A percentile compares a stretch with the other conserved stretches of the same genome.
Evolutionary conservation across 2,113 vertebrate species (phyloP).

Genomic region (Chunga burmeisteri): DNA sequence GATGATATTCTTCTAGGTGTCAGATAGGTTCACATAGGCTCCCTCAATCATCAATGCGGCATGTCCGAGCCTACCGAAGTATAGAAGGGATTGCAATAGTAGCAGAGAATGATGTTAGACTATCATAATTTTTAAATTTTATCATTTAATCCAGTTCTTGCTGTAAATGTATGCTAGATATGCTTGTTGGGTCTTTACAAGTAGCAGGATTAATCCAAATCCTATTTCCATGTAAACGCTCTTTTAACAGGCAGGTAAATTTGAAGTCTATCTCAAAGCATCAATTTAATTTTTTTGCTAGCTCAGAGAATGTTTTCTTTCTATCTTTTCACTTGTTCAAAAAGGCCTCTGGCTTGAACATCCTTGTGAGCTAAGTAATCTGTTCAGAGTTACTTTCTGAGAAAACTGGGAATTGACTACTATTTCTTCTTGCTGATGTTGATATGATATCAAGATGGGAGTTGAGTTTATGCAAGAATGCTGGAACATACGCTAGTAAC

Average conservation of each 20-base stretch:
- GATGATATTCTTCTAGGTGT: neutral
- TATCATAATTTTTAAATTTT: neutral
- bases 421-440: neutral
- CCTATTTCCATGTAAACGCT: neutral
- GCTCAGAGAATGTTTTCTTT: neutral
- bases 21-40: neutral
- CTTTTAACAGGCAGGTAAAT: neutral
- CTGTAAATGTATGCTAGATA: neutral
- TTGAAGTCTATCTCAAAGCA: neutral
- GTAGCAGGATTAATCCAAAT: neutral
- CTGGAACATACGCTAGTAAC: neutral
- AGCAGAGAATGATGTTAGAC: neutral
- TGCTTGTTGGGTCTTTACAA: neutral
- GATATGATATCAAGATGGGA: neutral
- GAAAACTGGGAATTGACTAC: neutral
- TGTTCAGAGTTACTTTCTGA: neutral
- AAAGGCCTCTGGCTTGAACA: neutral
- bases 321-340: neutral
- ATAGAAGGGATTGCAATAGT: neutral
- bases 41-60: neutral
- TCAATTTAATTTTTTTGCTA: neutral
- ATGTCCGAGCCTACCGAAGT: rapidly evolving
- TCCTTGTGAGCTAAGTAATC: neutral
- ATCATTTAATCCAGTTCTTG: neutral
- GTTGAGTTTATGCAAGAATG: neutral